A percentile compares a stretch with the other conserved stretches of the same genome.
Conservation (phyloP, 1,140 invertebrate species). For the Augochlora pura region DNA sequence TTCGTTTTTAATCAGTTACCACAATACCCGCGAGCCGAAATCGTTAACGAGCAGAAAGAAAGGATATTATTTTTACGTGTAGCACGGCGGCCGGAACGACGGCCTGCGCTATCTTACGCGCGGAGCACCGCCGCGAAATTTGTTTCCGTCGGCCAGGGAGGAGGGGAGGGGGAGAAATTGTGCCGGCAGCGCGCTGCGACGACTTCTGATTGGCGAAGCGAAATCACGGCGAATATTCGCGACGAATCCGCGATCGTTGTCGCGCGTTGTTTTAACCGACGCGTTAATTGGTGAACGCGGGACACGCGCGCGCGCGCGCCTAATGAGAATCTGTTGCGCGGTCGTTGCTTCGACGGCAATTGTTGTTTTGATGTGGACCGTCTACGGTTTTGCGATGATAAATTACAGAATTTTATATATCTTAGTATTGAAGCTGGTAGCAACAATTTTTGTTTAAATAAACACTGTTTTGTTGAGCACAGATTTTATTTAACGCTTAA, state of each 20-base stretch:
- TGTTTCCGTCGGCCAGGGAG: not conserved
- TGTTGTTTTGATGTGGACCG: no score
- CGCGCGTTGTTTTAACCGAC: not conserved
- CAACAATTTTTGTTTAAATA: no score
- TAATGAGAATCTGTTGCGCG: not conserved
- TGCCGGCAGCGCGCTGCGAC: no score
- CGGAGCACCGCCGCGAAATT: not conserved
- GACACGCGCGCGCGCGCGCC: no score
- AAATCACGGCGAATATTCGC: not conserved
- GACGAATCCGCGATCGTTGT: not conserved
- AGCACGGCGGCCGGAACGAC: not conserved
- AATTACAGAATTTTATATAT: no score
- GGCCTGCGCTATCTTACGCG: not conserved
- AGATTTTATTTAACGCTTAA: no score
- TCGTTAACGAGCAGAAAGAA: not conserved
- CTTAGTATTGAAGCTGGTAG: no score
- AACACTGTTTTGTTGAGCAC: no score
- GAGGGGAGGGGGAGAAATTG: no score
- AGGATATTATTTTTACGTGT: not conserved
- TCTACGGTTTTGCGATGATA: no score
- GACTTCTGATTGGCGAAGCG: not conserved
- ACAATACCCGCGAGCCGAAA: not conserved
- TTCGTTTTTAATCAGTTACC: slow-evolving; percentile 34
- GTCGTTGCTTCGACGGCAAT: not conserved
- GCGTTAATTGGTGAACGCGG: not conserved